Evolutionary conservation across 2,113 vertebrate species (phyloP).

Genomic region (Takifugu flavidus): DNA sequence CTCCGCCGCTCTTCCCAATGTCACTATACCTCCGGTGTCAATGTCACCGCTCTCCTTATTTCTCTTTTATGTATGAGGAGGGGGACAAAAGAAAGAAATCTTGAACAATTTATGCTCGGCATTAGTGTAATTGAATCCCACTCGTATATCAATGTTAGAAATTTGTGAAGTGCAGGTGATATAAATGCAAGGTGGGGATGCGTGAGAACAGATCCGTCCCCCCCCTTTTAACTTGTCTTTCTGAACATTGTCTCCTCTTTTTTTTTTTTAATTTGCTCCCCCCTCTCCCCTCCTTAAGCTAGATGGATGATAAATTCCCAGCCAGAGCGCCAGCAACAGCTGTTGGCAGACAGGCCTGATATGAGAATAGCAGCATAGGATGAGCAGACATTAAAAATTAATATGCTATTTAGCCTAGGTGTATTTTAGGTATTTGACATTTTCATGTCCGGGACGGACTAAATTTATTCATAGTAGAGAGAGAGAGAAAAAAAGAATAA

Average conservation of each 20-base stretch:
- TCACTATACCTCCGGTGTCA: slow-evolving; percentile 67
- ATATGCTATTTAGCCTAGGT: slow-evolving; percentile 86
- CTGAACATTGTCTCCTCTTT: slow-evolving; percentile 60
- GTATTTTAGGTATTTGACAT: slow-evolving; percentile 88
- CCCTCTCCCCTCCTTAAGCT: slow-evolving; percentile 62
- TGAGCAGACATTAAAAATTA: slow-evolving; percentile 85
- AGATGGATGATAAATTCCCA: slow-evolving; percentile 82
- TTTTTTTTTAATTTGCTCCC: slow-evolving; percentile 47
- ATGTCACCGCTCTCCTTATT: slow-evolving; percentile 66
- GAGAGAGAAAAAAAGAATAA: slow-evolving; percentile 60
- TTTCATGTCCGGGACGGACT: slow-evolving; percentile 84
- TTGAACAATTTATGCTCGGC: slow-evolving; percentile 74
- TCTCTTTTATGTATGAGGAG: slow-evolving; percentile 48
- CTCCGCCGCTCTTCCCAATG: slow-evolving; percentile 64
- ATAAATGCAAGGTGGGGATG: slow-evolving; percentile 60
- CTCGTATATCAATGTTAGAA: slow-evolving; percentile 67
- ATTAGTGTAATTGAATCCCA: slow-evolving; percentile 73
- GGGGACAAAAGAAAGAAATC: slow-evolving; percentile 41
- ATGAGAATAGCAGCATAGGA: slow-evolving; percentile 86
- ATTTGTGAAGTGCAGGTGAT: slow-evolving; percentile 52
- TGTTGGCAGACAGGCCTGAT: slow-evolving; percentile 84
- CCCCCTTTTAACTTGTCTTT: slow-evolving; percentile 47
- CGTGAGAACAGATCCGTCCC: slow-evolving; percentile 60
- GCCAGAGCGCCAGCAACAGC: slow-evolving; percentile 80
- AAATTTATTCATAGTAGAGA: slow-evolving; percentile 81